Conservation (phyloP, 1,140 invertebrate species). For the Drosophila sulfurigaster region DNA sequence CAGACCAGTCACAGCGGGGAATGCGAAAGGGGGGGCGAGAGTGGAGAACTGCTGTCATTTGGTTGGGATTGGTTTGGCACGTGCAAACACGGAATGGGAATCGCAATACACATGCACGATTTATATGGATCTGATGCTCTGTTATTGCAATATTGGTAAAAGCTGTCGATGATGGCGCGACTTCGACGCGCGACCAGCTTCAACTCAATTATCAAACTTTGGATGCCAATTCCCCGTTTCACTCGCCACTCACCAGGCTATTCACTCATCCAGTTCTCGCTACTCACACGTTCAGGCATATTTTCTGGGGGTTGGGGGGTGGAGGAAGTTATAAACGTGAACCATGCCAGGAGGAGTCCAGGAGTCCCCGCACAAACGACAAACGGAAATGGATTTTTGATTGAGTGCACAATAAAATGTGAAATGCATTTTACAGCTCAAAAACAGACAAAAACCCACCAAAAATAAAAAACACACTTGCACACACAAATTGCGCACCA, state of each 20-base stretch:
- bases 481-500: slow-evolving; percentile 23
- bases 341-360: slow-evolving; percentile 12
- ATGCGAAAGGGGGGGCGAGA: neutral
- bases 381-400: slow-evolving; percentile 83
- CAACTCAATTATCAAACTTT: slow-evolving; percentile 82
- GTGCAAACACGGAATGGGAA: slow-evolving; percentile 49
- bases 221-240: slow-evolving; percentile 65
- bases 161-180: slow-evolving; percentile 65
- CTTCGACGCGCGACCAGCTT: slow-evolving; percentile 60
- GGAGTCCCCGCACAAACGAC: slow-evolving; percentile 36
- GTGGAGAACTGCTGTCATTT: slow-evolving; percentile 49
- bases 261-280: slow-evolving; percentile 24
- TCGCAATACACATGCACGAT: slow-evolving; percentile 17
- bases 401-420: slow-evolving; percentile 83
- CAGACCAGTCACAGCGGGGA: slow-evolving; percentile 20
- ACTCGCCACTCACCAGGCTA: slow-evolving; percentile 32
- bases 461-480: slow-evolving; percentile 24
- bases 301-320: neutral
- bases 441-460: slow-evolving; percentile 50
- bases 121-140: slow-evolving; percentile 30
- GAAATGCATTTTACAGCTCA: slow-evolving; percentile 78
- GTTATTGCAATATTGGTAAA: slow-evolving; percentile 66
- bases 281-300: slow-evolving; percentile 56
- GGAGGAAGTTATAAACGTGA: slow-evolving; percentile 14
- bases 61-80: slow-evolving; percentile 64